A percentile compares a stretch with the other conserved stretches of the same genome.
Evolutionary conservation across 2,797 vertebrate genomes (phyloP).

Genomic region (Hyperoplus lanceolatus): DNA sequence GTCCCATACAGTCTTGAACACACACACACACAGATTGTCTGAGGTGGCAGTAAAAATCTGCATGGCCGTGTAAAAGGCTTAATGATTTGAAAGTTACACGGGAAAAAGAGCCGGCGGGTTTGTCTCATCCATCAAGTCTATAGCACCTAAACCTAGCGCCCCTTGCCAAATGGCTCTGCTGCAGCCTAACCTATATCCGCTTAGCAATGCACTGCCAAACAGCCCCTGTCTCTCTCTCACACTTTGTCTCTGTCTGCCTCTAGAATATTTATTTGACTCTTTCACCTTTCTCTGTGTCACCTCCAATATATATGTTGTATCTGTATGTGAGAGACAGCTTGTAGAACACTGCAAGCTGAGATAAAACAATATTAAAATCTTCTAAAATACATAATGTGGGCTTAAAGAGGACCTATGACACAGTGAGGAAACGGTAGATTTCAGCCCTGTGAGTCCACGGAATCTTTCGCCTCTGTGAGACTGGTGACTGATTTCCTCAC

Average conservation of each 20-base stretch:
- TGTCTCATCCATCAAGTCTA: conserved; percentile 86
- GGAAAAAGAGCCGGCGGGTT: conserved; percentile 79
- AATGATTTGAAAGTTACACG: conserved; percentile 89
- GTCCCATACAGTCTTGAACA: no score
- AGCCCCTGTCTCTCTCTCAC: conserved; percentile 22
- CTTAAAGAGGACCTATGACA: neutral
- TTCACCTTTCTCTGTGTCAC: conserved; percentile 22
- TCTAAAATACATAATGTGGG: conserved; percentile 29
- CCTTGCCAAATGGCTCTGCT: conserved; percentile 82
- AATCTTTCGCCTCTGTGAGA: no score
- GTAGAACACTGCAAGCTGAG: accelerated
- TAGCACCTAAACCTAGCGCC: conserved; percentile 65
- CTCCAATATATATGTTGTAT: neutral
- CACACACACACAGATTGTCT: conserved; percentile 54
- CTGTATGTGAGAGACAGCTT: neutral
- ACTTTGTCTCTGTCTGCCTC: conserved; percentile 39
- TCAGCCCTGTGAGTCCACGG: no score
- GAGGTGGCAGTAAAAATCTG: conserved; percentile 82
- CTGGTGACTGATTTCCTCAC: no score
- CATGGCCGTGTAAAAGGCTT: conserved; percentile 85
- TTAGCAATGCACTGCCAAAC: conserved; percentile 46
- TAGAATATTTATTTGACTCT: conserved; percentile 22
- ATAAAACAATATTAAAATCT: conserved; percentile 1
- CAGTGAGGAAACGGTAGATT: no score
- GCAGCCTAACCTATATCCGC: conserved; percentile 72